A percentile compares a stretch with the other conserved stretches of the same genome.
phyloP scores from a whole-genome alignment of 1,140 invertebrate species.

The Drosophila quadrilineata region DNA sequence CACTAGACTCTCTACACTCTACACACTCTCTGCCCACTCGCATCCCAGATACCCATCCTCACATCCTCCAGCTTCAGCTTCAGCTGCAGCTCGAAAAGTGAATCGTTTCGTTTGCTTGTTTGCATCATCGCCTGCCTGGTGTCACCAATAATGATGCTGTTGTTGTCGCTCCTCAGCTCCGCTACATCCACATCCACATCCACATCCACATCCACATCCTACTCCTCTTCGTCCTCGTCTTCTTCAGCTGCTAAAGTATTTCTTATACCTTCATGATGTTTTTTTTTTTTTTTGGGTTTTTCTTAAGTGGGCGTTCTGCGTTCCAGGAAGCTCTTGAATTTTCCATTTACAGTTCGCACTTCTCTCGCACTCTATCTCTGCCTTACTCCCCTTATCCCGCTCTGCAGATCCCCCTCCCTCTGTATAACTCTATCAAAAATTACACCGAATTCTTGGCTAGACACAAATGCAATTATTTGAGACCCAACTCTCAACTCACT shows the following conservation, averaged over 20 bases:
- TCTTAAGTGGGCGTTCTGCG: slow-evolving; percentile 64
- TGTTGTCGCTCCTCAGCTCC: too few relatives aligned
- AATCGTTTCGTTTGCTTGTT: slow-evolving; percentile 38
- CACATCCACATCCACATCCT: too few relatives aligned
- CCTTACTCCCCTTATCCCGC: too few relatives aligned
- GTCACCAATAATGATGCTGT: slow-evolving; percentile 38
- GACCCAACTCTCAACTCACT: neutral
- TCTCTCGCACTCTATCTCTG: neutral
- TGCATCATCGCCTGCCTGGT: slow-evolving; percentile 18
- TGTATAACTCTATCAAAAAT: slow-evolving; percentile 3
- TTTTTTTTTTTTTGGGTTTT: slow-evolving; percentile 53
- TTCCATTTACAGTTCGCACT: slow-evolving; percentile 56
- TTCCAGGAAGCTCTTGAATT: slow-evolving; percentile 66
- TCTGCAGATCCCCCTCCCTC: too few relatives aligned
- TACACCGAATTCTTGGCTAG: slow-evolving; percentile 18
- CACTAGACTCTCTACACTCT: too few relatives aligned
- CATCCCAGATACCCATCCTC: too few relatives aligned
- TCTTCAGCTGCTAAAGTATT: too few relatives aligned
- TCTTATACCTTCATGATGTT: too few relatives aligned
- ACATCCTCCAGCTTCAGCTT: neutral
- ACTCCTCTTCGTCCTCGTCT: too few relatives aligned
- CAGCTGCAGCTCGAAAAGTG: slow-evolving; percentile 40
- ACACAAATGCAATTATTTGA: slow-evolving; percentile 21
- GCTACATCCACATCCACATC: too few relatives aligned
- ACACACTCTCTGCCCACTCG: too few relatives aligned